Evolutionary conservation across 1,140 invertebrate species (phyloP).

Genomic region (Platorchestia sp.): DNA sequence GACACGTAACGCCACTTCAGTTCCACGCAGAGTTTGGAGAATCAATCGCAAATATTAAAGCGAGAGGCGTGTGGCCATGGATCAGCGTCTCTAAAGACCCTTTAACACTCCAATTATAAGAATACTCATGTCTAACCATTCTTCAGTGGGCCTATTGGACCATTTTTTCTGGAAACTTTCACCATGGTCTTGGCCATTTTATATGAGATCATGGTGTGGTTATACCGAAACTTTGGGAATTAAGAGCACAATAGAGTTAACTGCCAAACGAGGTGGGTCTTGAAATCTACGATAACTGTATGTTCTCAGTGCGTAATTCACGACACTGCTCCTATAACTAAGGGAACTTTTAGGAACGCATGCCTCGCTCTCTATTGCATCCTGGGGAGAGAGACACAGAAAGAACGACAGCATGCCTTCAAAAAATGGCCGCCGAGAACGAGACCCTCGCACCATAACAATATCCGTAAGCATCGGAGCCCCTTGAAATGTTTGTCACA

Average conservation of each 20-base stretch:
- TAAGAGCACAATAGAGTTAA: slow-evolving; percentile 55
- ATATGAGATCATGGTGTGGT: slow-evolving; percentile 54
- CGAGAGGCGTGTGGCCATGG: not conserved
- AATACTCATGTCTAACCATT: slow-evolving; percentile 53
- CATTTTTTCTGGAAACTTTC: slow-evolving; percentile 50
- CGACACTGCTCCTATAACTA: slow-evolving; percentile 51
- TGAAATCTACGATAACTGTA: slow-evolving; percentile 51
- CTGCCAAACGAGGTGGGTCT: slow-evolving; percentile 41
- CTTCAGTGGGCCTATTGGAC: slow-evolving; percentile 43
- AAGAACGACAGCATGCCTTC: slow-evolving; percentile 49
- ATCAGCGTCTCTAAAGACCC: slow-evolving; percentile 39
- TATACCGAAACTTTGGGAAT: slow-evolving; percentile 49
- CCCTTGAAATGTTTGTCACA: slow-evolving; percentile 55
- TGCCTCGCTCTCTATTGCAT: slow-evolving; percentile 52
- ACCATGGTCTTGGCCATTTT: slow-evolving; percentile 46
- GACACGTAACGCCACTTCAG: slow-evolving; percentile 52
- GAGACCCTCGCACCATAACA: slow-evolving; percentile 40
- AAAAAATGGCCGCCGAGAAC: slow-evolving; percentile 52
- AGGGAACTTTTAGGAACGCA: slow-evolving; percentile 51
- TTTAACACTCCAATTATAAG: slow-evolving; percentile 54
- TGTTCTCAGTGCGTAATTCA: slow-evolving; percentile 52
- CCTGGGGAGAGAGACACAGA: slow-evolving; percentile 38
- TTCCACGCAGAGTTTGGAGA: slow-evolving; percentile 3
- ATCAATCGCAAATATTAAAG: slow-evolving; percentile 52
- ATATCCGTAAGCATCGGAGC: slow-evolving; percentile 44